Percentiles rank a stretch among this genome's conserved stretches.
Conservation (phyloP, 2,888 invertebrate species). For the Temnothorax rugatulus region DNA sequence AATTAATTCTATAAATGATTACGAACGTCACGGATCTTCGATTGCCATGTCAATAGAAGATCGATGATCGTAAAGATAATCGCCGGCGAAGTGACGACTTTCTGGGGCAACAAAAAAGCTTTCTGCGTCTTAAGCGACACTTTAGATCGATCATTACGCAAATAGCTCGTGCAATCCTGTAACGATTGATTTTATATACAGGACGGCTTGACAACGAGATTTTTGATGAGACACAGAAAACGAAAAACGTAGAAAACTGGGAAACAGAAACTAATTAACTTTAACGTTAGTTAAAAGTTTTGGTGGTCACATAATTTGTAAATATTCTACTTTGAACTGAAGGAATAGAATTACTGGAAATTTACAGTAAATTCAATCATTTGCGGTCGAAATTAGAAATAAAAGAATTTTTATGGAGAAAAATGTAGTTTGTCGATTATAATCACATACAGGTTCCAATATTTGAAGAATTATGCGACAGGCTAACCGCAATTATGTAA, state of each 20-base stretch:
- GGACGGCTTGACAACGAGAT: background rate
- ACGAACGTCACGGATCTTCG: background rate
- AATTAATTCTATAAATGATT: background rate
- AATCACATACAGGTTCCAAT: background rate
- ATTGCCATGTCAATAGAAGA: background rate
- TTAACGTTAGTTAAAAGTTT: background rate
- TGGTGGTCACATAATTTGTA: background rate
- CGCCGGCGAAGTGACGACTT: background rate
- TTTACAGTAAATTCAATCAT: background rate
- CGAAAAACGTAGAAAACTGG: background rate
- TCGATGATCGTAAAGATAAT: background rate
- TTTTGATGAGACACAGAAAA: background rate
- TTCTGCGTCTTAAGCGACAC: background rate
- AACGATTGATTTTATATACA: background rate
- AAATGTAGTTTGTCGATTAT: background rate
- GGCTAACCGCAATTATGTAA: background rate
- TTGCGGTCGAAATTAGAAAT: background rate
- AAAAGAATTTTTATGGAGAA: background rate
- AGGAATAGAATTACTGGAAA: background rate
- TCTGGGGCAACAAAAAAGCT: background rate
- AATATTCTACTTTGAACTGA: background rate
- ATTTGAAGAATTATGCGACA: background rate
- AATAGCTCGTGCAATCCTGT: slow-evolving; percentile 1
- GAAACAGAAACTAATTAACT: background rate
- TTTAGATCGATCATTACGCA: slow-evolving; percentile 25